Evolutionary conservation across 35 echinoderm and acorn worm species (phyloP).

Genomic region (Amphiura filiformis): DNA sequence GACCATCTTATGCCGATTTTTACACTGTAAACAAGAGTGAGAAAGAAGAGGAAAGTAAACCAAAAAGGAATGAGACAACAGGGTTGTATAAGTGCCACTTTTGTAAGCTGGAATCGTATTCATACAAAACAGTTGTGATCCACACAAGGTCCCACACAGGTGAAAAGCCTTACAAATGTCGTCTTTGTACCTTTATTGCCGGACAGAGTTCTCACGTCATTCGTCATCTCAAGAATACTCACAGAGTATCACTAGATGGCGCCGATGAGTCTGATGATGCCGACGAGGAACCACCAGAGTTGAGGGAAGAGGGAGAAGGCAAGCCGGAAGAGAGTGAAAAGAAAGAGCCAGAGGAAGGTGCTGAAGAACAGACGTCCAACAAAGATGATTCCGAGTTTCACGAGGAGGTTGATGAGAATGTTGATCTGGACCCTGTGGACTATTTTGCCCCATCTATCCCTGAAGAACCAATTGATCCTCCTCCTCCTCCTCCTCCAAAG

Average conservation of each 20-base stretch:
- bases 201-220: neutral
- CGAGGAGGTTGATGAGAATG: neutral
- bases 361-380: too few relatives aligned
- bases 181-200: neutral
- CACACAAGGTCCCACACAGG: neutral
- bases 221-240: neutral
- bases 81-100: neutral
- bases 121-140: neutral
- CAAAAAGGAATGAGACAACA: neutral
- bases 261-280: neutral
- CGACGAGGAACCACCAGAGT: neutral
- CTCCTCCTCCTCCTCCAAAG: neutral
- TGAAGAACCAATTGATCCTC: neutral
- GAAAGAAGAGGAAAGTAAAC: neutral
- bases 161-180: neutral
- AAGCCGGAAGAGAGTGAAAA: neutral
- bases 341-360: neutral
- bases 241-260: neutral
- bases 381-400: neutral
- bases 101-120: neutral
- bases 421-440: neutral
- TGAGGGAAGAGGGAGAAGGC: neutral
- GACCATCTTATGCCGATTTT: neutral
- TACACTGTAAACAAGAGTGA: neutral
- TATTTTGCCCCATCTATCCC: slow-evolving; percentile 1